phyloP scores from a whole-genome alignment of 2,113 vertebrate species.

The Pitta sordida region DNA sequence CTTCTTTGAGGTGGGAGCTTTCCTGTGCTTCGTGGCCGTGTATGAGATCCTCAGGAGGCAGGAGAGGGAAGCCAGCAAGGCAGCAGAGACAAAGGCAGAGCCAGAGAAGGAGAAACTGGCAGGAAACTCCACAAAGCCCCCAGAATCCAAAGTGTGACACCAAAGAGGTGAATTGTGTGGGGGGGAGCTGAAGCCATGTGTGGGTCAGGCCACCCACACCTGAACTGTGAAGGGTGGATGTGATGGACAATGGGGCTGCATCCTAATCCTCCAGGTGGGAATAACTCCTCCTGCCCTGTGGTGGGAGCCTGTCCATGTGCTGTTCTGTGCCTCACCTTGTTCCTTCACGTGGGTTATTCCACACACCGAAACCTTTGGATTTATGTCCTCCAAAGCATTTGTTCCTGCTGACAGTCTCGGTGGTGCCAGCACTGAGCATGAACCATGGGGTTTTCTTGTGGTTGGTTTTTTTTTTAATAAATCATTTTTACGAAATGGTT shows the following conservation, averaged over 20 bases:
- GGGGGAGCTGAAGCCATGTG: fast-evolving
- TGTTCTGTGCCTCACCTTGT: not conserved
- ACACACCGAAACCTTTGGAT: not conserved
- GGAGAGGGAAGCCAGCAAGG: not conserved
- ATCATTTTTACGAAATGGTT: not conserved
- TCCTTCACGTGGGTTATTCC: not conserved
- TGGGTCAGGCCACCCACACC: not conserved
- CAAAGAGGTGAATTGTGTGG: fast-evolving
- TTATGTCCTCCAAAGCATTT: not conserved
- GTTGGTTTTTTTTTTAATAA: not conserved
- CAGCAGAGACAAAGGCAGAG: not conserved
- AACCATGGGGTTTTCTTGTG: not conserved
- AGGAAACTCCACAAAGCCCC: not conserved
- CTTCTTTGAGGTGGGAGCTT: slow-evolving; percentile 72
- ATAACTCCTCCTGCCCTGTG: not conserved
- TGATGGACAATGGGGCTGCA: fast-evolving
- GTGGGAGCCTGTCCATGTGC: fast-evolving
- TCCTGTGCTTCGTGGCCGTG: slow-evolving; percentile 72
- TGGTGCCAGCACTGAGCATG: not conserved
- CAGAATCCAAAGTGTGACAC: slow-evolving; percentile 1
- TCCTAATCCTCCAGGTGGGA: not conserved
- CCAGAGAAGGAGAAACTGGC: slow-evolving; percentile 35
- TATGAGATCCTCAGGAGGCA: slow-evolving; percentile 65
- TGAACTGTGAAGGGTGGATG: not conserved
- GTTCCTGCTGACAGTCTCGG: not conserved